These are phyloP conservation scores for Nicator chloris DNA, from an alignment of 2,113 vertebrate genomes.

Conservation along the genomic window DNA sequence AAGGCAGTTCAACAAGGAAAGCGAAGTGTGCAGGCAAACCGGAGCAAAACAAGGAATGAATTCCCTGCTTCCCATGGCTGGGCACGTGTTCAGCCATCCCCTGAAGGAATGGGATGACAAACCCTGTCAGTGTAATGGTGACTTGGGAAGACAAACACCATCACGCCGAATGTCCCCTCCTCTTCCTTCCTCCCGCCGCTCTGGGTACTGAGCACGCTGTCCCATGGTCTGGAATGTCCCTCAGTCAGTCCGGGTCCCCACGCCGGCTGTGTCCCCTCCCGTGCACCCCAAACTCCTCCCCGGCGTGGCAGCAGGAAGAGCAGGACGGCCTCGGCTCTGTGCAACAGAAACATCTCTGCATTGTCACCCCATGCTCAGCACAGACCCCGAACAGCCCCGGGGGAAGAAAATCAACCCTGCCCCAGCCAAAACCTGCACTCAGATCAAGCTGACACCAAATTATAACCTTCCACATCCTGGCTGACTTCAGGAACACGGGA, in stretches of 20 bases:
- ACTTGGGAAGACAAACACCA: not conserved
- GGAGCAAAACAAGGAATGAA: not conserved
- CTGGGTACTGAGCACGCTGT: accelerated
- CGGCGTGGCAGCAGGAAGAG: accelerated
- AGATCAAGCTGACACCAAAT: not conserved
- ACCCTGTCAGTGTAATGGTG: accelerated
- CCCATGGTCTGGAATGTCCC: accelerated
- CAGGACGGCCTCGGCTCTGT: accelerated
- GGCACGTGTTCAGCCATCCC: not conserved
- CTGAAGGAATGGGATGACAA: no score
- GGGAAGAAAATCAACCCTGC: not conserved
- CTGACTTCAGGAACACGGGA: not conserved
- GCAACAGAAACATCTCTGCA: accelerated
- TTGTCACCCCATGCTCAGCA: not conserved
- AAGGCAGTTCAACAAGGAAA: not conserved
- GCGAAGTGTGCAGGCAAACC: accelerated
- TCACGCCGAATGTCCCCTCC: not conserved
- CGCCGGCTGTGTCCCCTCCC: not conserved
- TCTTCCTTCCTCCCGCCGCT: no score
- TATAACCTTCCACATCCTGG: not conserved
- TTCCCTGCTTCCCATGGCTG: not conserved
- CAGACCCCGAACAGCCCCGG: no score
- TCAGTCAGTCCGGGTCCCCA: accelerated
- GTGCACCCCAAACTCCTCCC: not conserved
- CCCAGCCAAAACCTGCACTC: not conserved